Conservation (phyloP, 2,113 vertebrate genomes). For the Halichoerus grypus region DNA sequence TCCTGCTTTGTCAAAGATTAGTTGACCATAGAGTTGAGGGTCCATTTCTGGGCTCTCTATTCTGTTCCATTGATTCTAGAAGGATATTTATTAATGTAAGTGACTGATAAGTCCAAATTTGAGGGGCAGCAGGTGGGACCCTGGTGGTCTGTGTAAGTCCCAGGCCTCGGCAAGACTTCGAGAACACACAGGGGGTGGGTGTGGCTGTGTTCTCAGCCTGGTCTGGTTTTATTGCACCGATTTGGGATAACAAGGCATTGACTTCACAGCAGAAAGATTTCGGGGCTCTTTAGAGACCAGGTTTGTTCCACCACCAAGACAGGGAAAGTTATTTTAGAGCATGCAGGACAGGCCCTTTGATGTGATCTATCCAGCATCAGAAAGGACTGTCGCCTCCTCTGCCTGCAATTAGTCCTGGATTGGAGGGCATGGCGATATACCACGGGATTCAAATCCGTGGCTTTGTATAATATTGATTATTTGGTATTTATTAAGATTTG, state of each 20-base stretch:
- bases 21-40: no score
- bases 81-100: neutral
- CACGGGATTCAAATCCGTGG: neutral
- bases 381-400: neutral
- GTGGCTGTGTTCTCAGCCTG: no score
- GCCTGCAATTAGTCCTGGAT: neutral
- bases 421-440: neutral
- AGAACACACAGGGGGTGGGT: rapidly evolving
- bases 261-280: neutral
- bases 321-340: rapidly evolving
- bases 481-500: neutral
- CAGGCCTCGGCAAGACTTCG: neutral
- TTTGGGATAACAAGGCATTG: neutral
- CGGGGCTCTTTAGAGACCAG: neutral
- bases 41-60: no score
- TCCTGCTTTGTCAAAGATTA: no score
- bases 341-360: rapidly evolving
- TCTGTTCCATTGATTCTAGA: no score
- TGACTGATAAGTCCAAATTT: no score
- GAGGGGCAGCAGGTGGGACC: neutral
- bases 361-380: neutral
- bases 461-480: neutral
- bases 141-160: neutral
- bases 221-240: neutral
- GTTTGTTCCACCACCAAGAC: neutral